Evolutionary conservation across 1,140 invertebrate genomes (phyloP), one percentile per base, ranked within the genome.

Genomic region (Diabrotica virgifera): DNA sequence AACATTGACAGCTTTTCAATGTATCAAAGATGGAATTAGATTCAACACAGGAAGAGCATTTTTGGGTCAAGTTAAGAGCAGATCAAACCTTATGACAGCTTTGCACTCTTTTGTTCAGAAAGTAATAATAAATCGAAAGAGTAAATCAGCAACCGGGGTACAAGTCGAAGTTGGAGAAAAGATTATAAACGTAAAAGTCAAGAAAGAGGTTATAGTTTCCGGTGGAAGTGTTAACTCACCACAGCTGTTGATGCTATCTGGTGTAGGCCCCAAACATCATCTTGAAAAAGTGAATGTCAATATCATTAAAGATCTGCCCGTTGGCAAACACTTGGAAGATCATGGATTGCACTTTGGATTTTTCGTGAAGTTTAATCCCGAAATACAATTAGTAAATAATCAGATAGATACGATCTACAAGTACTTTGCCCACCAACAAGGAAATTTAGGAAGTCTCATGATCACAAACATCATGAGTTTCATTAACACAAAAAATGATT

Each of bases 31-130:
- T 10, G 87, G 89, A 0, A 84, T 87, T 0, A 80, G 92, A 36
- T 89, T 87, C 68, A 92, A 89, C 52, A 79, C 90, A 0, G 87
- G 90, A 0, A 93, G 93, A 78, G 90, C 89, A 0, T 93, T 93
- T 72, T 65, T 63, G n/a, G 83, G 89, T 50, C 90, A 85, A 58
- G 80, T 80, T 8, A 80, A 84, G 8, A 68, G 84, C 57, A 73
- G 86, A 35, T 66, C 69, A 11, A 89, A 89, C 72, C 75, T 89
- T 5, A 77, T 82, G 63, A 77, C 86, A 0, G 77, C 83, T 37
- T 82, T 82, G 10, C 79, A 83, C 53, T 79, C 85, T 2, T 75
- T 84, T 37, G 83, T 83, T 0, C 58, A 56, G 38, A 70, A 69
- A 67, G 59, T 84, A n/a, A 66, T 82, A n/a, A 76, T 84, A 6